Evolutionary conservation across 2,888 invertebrate genomes (phyloP), one percentile per base, ranked within the genome.

Genomic region (Plebejus argus): DNA sequence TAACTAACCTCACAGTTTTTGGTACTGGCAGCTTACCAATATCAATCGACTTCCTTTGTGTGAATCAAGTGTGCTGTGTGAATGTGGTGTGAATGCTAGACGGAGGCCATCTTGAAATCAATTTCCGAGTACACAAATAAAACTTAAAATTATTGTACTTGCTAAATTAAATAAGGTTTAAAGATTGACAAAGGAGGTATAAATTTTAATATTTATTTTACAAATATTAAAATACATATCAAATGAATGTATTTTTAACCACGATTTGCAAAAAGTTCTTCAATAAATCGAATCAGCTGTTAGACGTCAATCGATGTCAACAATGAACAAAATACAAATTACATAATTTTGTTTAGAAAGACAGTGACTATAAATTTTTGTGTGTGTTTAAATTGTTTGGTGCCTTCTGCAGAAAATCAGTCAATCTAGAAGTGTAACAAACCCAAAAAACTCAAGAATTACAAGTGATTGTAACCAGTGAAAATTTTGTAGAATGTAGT

Each of bases 251-350:
- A 74, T 76, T 80, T 83, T 79, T 84, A 83, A 80, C 79, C 83
- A 87, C 83, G 12, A 35, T 8, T 23, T 84, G 84, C 87, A 86
- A 92, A 92, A 90, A 91, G 91, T 89, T 88, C 88, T 87, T 86
- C 88, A 92, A 91, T 92, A 91, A 90, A 93, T 89, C 90, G 91
- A 92, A 94, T 94, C 94, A 94, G 94, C 94, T 94, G 94, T 94
- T 94, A 94, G 90, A 91, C 93, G 93, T 94, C 94, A 94, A 93
- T 94, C 94, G 93, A 94, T 94, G 94, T 94, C 94, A 94, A 94
- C 94, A 93, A 93, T 66, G 66, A 66, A 33, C 28, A 66, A 93
- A 94, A 94, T 94, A 93, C 91, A 66, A 93, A 94, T 94, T 94
- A 93, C 91, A 92, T 94, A 94, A 94, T 94, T 94, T 94, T 94